Conservation (phyloP, 2,888 invertebrate genomes). For the Phlogophora meticulosa region DNA sequence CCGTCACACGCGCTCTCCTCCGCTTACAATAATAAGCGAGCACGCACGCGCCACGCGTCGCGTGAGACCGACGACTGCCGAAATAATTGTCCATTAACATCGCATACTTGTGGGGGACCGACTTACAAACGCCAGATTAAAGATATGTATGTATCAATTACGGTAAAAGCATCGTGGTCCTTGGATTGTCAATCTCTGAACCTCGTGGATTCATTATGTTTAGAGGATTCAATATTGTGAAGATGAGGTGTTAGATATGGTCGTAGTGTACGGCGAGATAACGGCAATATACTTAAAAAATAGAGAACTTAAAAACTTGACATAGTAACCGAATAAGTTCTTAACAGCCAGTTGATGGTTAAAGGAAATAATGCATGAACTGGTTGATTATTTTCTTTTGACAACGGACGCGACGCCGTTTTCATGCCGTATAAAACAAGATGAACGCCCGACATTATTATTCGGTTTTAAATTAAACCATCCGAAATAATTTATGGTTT, state of each 20-base stretch:
- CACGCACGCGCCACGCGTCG: conserved; percentile 86
- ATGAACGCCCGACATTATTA: background rate
- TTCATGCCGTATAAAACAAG: background rate
- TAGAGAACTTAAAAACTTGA: background rate
- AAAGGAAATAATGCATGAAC: background rate
- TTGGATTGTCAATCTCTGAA: conserved; percentile 11
- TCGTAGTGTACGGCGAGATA: background rate
- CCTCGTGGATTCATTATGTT: background rate
- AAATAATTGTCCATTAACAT: conserved; percentile 90
- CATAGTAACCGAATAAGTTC: background rate
- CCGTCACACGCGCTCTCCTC: conserved; percentile 80
- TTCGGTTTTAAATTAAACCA: conserved; percentile 33
- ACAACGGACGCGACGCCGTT: background rate
- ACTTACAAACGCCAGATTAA: conserved; percentile 61
- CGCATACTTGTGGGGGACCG: conserved; percentile 70
- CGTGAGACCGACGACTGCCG: conserved; percentile 89
- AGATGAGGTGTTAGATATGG: background rate
- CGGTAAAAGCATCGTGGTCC: conserved; percentile 54
- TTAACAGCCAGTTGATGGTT: background rate
- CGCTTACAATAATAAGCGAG: conserved; percentile 78
- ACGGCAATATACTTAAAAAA: background rate
- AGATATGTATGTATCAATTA: conserved; percentile 67
- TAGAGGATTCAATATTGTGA: background rate
- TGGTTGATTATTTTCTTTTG: background rate
- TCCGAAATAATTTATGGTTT: background rate